These are phyloP conservation scores for Leptinotarsa texana DNA, from an alignment of 1,140 invertebrate genomes.

Conservation along the genomic window DNA sequence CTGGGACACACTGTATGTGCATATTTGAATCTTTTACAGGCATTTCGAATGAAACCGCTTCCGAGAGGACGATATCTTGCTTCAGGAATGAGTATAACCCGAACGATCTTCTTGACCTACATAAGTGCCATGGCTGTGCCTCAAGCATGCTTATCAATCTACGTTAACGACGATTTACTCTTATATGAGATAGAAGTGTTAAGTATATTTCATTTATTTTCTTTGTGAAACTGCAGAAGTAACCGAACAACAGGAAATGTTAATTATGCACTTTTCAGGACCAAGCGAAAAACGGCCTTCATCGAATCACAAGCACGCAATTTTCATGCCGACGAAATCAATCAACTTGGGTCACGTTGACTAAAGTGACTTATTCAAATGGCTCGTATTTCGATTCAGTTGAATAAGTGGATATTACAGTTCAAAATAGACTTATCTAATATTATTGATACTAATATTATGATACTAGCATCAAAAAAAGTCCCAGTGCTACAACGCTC, in stretches of 20 bases:
- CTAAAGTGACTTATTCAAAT: too few species aligned
- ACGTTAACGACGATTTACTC: constrained; percentile 30
- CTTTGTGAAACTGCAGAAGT: too few species aligned
- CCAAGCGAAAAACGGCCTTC: too few species aligned
- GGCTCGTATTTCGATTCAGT: too few species aligned
- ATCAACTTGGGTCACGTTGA: too few species aligned
- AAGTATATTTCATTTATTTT: not conserved
- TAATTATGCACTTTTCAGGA: too few species aligned
- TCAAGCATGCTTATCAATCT: constrained; percentile 32
- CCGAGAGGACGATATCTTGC: constrained; percentile 22
- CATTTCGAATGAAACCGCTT: constrained; percentile 32
- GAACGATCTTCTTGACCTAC: constrained; percentile 28
- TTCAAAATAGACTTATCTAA: too few species aligned
- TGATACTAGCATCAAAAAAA: not conserved
- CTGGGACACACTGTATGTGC: not conserved
- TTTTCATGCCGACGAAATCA: too few species aligned
- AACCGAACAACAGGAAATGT: too few species aligned
- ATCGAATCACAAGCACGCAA: too few species aligned
- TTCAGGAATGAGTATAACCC: constrained; percentile 31
- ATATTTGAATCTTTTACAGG: constrained; percentile 20
- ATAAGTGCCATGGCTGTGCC: constrained; percentile 31
- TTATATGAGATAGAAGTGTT: constrained; percentile 36
- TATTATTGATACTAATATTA: too few species aligned
- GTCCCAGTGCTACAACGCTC: not conserved
- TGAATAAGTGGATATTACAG: too few species aligned